Evolutionary conservation across 2,113 vertebrate species (phyloP).

Genomic region (Rhegmatorhina hoffmannsi): DNA sequence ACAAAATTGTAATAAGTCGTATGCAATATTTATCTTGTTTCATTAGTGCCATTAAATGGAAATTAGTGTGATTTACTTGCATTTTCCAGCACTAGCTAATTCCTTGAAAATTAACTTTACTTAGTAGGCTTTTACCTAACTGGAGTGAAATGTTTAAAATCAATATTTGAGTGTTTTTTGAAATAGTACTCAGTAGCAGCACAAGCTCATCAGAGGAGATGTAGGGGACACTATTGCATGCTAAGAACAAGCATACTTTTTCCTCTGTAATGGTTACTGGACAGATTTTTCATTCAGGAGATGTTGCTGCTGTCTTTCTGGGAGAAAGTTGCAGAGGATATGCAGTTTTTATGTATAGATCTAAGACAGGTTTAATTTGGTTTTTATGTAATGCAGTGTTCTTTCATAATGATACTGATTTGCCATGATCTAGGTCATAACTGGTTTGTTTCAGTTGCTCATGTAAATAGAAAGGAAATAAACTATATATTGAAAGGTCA

Average conservation of each 20-base stretch:
- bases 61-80: conserved; percentile 42
- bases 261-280: neutral
- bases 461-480: neutral
- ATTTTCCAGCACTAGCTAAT: conserved; percentile 55
- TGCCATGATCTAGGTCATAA: neutral
- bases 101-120: conserved; percentile 67
- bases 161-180: conserved; percentile 64
- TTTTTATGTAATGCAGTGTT: neutral
- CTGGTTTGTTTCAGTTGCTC: neutral
- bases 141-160: conserved; percentile 73
- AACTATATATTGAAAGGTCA: neutral
- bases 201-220: conserved; percentile 2
- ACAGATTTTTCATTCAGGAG: neutral
- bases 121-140: conserved; percentile 57
- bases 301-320: neutral
- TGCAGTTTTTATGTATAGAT: neutral
- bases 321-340: neutral
- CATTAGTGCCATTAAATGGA: conserved; percentile 56
- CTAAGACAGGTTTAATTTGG: neutral
- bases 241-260: neutral
- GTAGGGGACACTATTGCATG: neutral
- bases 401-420: neutral
- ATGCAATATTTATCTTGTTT: conserved; percentile 68
- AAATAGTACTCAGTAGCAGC: conserved; percentile 36
- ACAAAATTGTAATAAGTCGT: conserved; percentile 63